Evolutionary conservation across 2,113 vertebrate genomes (phyloP).

Genomic region (Pycnonotus jocosus): DNA sequence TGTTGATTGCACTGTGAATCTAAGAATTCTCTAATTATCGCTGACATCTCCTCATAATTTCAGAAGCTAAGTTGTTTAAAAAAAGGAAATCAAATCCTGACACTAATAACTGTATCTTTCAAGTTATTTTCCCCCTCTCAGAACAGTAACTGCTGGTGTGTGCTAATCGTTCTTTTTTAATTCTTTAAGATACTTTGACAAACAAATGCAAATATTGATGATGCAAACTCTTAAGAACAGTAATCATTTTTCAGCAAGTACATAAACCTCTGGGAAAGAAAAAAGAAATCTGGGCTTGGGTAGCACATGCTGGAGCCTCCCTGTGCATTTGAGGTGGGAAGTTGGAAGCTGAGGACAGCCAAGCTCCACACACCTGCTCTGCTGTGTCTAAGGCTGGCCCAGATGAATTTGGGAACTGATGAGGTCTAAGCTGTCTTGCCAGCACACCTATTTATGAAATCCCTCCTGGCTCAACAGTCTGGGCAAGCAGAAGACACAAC

Average conservation of each 20-base stretch:
- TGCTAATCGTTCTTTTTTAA: background rate
- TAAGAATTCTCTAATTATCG: conserved; percentile 42
- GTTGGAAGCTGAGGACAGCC: background rate
- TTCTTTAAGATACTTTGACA: background rate
- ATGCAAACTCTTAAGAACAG: background rate
- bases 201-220: conserved; percentile 3
- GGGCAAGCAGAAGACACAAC: background rate
- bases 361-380: background rate
- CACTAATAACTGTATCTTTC: conserved; percentile 27
- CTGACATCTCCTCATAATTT: conserved; percentile 40
- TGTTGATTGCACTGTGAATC: conserved; percentile 49
- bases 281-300: background rate
- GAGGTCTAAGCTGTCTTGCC: background rate
- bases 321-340: fast-evolving
- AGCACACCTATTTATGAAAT: background rate
- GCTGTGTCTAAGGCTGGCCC: background rate
- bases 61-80: conserved; percentile 2
- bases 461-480: background rate
- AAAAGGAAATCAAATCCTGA: conserved; percentile 30
- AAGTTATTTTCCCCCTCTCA: background rate
- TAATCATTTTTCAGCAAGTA: background rate
- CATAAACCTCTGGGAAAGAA: background rate
- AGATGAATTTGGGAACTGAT: background rate
- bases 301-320: background rate
- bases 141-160: background rate